These are phyloP conservation scores for Odontothrips loti DNA, from an alignment of 2,888 invertebrate species.

Conservation along the genomic window DNA sequence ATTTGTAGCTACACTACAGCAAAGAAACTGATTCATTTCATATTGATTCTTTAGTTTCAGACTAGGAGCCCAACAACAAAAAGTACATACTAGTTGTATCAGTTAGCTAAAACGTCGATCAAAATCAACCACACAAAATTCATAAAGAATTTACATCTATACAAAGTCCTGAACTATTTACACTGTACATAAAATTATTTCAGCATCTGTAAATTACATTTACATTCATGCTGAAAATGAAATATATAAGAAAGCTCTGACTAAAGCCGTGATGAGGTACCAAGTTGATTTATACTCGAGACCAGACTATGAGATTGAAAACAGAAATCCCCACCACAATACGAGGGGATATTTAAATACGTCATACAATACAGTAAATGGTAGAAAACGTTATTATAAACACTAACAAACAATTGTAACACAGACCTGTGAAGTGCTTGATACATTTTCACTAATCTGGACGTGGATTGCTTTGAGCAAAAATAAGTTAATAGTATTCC, in stretches of 20 bases:
- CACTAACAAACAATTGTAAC: not conserved
- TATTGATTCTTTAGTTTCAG: slow-evolving; percentile 16
- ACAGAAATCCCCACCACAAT: not conserved
- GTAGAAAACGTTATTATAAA: not conserved
- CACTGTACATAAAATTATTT: slow-evolving; percentile 15
- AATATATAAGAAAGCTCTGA: not conserved
- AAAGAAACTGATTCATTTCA: slow-evolving; percentile 18
- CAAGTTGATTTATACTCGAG: not conserved
- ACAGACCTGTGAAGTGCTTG: not conserved
- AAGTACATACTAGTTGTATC: slow-evolving; percentile 19
- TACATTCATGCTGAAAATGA: not conserved
- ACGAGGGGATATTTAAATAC: not conserved
- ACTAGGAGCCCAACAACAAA: slow-evolving; percentile 23
- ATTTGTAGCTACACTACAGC: not conserved
- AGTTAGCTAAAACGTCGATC: slow-evolving; percentile 19
- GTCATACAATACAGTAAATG: not conserved
- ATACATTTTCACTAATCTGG: not conserved
- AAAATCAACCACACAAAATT: slow-evolving; percentile 18
- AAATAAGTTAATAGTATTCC: slow-evolving; percentile 6
- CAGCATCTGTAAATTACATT: not conserved
- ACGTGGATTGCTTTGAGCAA: slow-evolving; percentile 12
- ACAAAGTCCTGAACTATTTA: slow-evolving; percentile 13
- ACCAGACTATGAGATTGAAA: not conserved
- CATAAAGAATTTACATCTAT: slow-evolving; percentile 14
- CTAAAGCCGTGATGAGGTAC: not conserved